A percentile compares a stretch with the other conserved stretches of the same genome.
These are phyloP conservation scores for Diachrysia chrysitis DNA, from an alignment of 2,888 invertebrate species.

Conservation along the genomic window DNA sequence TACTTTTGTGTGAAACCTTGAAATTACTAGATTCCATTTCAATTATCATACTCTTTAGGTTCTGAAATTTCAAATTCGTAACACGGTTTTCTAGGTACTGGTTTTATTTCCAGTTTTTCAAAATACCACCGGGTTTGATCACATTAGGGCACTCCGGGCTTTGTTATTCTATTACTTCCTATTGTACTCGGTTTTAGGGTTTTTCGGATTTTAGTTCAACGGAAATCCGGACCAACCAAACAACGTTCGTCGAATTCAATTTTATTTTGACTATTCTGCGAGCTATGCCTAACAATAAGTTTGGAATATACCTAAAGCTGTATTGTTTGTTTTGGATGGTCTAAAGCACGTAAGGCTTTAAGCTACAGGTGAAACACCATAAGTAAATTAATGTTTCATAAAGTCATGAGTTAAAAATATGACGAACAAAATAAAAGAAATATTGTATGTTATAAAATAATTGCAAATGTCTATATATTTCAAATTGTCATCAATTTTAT, in stretches of 20 bases:
- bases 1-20: background rate
- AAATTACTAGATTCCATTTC: background rate
- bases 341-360: background rate
- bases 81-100: background rate
- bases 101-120: background rate
- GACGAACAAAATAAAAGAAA: too few species aligned
- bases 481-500: too few species aligned
- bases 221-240: conserved; percentile 27
- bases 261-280: conserved; percentile 25
- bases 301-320: conserved; percentile 8
- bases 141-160: conserved; percentile 16
- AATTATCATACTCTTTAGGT: too few species aligned
- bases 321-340: too few species aligned
- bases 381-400: too few species aligned
- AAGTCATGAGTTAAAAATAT: too few species aligned
- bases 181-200: conserved; percentile 31
- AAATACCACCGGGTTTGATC: background rate
- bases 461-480: too few species aligned
- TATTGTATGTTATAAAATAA: too few species aligned
- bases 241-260: conserved; percentile 32
- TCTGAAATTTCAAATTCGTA: background rate
- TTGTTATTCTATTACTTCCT: conserved; percentile 47
- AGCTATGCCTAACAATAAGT: conserved; percentile 27
- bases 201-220: conserved; percentile 42
- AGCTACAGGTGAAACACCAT: background rate